phyloP scores from a whole-genome alignment of 2,797 vertebrate species.

The Gymnothorax javanicus region DNA sequence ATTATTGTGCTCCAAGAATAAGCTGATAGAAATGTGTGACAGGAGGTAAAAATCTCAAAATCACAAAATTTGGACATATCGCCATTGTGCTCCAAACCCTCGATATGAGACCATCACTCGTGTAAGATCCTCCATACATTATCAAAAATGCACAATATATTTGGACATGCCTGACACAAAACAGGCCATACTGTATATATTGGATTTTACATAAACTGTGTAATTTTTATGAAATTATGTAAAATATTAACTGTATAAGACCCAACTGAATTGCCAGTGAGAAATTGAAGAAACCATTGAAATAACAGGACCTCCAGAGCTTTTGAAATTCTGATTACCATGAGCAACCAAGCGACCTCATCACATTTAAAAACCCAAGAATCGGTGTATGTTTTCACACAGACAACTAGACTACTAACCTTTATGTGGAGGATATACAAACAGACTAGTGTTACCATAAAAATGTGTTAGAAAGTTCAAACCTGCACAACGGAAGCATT shows the following conservation, averaged over 20 bases:
- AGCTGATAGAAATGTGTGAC: too few species aligned
- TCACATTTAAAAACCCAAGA: neutral
- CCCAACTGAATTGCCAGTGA: neutral
- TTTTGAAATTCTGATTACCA: neutral
- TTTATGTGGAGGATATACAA: neutral
- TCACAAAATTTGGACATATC: too few species aligned
- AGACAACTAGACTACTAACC: neutral
- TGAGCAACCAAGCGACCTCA: neutral
- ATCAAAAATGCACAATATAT: neutral
- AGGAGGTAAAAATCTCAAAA: too few species aligned
- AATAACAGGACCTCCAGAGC: neutral
- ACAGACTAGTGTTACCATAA: neutral
- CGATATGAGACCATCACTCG: too few species aligned
- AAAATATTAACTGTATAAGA: neutral
- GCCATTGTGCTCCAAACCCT: too few species aligned
- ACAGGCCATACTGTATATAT: neutral
- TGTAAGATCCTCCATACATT: neutral
- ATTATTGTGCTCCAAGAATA: too few species aligned
- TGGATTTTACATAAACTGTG: neutral
- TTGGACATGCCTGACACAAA: neutral
- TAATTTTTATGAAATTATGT: neutral
- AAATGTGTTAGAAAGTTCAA: neutral
- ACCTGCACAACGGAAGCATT: neutral
- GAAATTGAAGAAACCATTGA: neutral
- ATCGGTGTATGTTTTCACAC: neutral